These are phyloP conservation scores for Amitus sp. DNA, from an alignment of 2,888 invertebrate genomes.

Conservation along the genomic window DNA sequence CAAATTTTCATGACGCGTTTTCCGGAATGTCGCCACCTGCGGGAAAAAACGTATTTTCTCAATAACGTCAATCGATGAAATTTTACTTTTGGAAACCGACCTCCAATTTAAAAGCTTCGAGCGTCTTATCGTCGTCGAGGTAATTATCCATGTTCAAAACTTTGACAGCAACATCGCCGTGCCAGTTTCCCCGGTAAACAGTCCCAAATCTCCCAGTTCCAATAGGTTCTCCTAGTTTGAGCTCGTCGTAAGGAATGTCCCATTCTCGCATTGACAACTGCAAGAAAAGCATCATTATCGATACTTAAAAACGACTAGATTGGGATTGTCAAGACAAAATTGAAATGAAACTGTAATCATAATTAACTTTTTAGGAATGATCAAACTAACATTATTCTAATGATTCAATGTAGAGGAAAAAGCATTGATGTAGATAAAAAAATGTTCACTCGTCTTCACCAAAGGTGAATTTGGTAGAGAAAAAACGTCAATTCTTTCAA, in stretches of 20 bases:
- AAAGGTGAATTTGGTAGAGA: no score
- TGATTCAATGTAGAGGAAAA: no score
- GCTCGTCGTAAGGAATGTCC: constrained; percentile 98
- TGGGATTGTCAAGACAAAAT: constrained; percentile 43
- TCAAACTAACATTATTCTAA: no score
- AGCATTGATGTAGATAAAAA: no score
- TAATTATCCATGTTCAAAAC: constrained; percentile 91
- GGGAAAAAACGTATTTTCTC: background rate
- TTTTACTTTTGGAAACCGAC: constrained; percentile 63
- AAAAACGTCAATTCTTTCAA: no score
- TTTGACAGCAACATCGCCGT: constrained; percentile 98
- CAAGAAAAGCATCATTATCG: no score
- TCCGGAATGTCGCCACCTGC: constrained; percentile 92
- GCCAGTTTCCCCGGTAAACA: constrained; percentile 95
- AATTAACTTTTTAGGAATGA: no score
- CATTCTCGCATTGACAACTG: constrained; percentile 92
- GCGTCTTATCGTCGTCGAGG: constrained; percentile 84
- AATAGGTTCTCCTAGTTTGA: constrained; percentile 86
- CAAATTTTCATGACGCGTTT: constrained; percentile 97
- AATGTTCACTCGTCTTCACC: no score
- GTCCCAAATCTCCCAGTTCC: constrained; percentile 95
- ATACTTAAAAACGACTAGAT: background rate
- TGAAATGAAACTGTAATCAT: no score
- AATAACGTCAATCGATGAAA: background rate
- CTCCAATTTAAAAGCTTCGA: constrained; percentile 96